Percentiles rank a stretch among this genome's conserved stretches.
Conservation (phyloP, 1,140 invertebrate species). For the Cydia splendana region DNA sequence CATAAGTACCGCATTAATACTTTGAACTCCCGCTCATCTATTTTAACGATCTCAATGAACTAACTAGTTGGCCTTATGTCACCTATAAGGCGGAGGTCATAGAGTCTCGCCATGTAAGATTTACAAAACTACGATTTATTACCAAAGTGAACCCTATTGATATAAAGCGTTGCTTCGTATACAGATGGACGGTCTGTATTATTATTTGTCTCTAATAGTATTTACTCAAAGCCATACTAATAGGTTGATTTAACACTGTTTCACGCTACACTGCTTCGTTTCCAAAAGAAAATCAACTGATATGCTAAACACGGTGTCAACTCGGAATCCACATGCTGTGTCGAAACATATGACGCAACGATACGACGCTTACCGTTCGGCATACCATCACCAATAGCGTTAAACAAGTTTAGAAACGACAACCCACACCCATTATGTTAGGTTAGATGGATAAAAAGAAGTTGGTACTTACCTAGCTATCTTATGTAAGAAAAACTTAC, state of each 20-base stretch:
- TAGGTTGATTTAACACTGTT: slow-evolving; percentile 7
- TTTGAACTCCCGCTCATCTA: too few species aligned
- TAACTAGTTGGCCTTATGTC: too few species aligned
- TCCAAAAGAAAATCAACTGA: slow-evolving; percentile 28
- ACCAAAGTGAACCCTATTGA: too few species aligned
- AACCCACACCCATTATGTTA: slow-evolving; percentile 31
- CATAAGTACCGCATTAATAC: too few species aligned
- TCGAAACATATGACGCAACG: slow-evolving; percentile 19
- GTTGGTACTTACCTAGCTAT: not conserved
- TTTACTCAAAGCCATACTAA: not conserved
- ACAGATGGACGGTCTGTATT: not conserved
- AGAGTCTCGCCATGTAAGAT: too few species aligned
- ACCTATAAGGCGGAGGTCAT: too few species aligned
- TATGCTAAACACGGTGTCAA: slow-evolving; percentile 25
- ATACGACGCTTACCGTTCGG: slow-evolving; percentile 1
- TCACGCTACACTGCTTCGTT: not conserved
- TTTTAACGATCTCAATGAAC: too few species aligned
- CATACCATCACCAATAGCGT: slow-evolving; percentile 24
- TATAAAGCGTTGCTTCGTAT: too few species aligned
- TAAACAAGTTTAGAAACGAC: slow-evolving; percentile 23
- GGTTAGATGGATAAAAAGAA: slow-evolving; percentile 15
- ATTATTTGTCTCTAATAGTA: not conserved
- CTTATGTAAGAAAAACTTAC: slow-evolving; percentile 7
- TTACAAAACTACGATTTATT: too few species aligned
- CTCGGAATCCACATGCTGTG: slow-evolving; percentile 22